Evolutionary conservation across 2,113 vertebrate species (phyloP).

Genomic region (Haplochromis burtoni): DNA sequence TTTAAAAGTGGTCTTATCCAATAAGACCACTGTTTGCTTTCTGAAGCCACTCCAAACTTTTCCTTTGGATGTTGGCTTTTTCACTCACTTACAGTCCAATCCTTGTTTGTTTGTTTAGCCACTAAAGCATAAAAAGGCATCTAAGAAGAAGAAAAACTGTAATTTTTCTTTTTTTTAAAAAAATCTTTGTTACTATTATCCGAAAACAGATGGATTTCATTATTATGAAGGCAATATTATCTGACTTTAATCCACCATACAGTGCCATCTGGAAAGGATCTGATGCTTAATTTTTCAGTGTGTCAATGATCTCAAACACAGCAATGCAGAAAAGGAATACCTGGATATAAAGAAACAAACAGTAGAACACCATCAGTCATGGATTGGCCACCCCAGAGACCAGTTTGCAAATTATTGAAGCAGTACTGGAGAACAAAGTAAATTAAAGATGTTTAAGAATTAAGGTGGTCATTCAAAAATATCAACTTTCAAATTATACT

Average conservation of each 20-base stretch:
- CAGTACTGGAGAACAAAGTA: not conserved
- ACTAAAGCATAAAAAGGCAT: not conserved
- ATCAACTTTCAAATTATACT: not conserved
- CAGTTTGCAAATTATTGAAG: not conserved
- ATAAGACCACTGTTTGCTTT: not conserved
- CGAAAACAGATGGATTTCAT: not conserved
- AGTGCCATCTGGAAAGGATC: not conserved
- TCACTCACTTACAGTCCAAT: not conserved
- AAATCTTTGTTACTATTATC: not conserved
- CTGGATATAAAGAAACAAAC: not conserved
- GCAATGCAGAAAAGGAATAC: not conserved
- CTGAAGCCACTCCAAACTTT: not conserved
- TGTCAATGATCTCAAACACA: not conserved
- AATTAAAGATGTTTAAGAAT: not conserved
- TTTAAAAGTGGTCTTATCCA: not conserved
- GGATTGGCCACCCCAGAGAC: not conserved
- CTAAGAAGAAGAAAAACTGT: not conserved
- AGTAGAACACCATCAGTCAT: not conserved
- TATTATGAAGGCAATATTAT: not conserved
- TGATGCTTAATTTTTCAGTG: not conserved
- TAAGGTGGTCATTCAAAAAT: not conserved
- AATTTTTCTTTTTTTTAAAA: rapidly evolving
- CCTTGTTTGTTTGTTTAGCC: too few species aligned
- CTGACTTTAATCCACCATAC: not conserved
- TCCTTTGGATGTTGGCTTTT: not conserved